phyloP scores from a whole-genome alignment of 2,888 invertebrate genomes.

The Synanthedon myopaeformis region DNA sequence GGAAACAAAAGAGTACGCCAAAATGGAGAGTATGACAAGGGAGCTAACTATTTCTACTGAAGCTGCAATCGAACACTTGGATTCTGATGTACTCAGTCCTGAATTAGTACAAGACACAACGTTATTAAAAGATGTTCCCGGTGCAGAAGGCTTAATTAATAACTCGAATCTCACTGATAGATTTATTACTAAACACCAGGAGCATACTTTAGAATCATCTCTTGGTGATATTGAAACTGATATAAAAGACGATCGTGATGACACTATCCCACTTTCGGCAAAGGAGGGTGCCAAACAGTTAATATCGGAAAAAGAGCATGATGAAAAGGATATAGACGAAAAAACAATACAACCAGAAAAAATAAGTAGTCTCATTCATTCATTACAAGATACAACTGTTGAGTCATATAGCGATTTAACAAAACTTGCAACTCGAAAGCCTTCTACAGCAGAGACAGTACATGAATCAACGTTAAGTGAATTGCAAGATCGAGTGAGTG shows the following conservation, averaged over 20 bases:
- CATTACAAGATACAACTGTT: background rate
- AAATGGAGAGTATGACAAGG: background rate
- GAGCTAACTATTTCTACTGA: slow-evolving; percentile 9
- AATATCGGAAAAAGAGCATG: slow-evolving; percentile 12
- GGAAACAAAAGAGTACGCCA: slow-evolving; percentile 4
- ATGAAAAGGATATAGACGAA: slow-evolving; percentile 10
- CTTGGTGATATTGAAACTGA: background rate
- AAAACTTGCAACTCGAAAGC: background rate
- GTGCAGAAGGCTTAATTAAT: background rate
- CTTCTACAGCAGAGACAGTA: background rate
- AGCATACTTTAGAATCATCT: background rate
- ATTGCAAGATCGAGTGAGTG: background rate
- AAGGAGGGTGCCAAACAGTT: slow-evolving; percentile 13
- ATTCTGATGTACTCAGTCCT: slow-evolving; percentile 10
- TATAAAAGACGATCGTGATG: no score
- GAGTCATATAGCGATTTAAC: background rate
- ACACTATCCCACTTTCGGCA: slow-evolving; percentile 7
- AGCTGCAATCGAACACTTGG: slow-evolving; percentile 6
- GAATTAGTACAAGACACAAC: slow-evolving; percentile 10
- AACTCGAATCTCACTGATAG: background rate
- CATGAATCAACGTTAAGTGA: background rate
- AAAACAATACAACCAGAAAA: background rate
- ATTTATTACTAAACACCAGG: no score
- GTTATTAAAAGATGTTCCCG: background rate
- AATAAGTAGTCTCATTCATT: background rate